Base-by-base conservation (phyloP, 1,140 invertebrate species). In the Asobara japonica region DNA sequence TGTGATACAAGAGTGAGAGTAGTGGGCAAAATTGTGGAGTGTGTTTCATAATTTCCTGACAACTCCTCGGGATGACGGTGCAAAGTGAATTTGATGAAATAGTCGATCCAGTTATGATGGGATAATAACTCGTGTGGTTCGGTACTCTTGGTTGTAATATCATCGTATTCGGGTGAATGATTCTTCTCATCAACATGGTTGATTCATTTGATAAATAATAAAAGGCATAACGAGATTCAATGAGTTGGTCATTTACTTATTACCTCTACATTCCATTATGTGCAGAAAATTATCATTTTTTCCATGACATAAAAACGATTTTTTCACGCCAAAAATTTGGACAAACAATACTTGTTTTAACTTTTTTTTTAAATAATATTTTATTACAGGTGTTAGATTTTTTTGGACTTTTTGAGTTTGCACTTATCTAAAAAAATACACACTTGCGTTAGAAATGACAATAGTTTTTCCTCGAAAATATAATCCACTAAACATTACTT, bases 1-100 rank as follows among this genome's bases (percentile, higher is more conserved):
- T 76, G 75, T 76, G 75, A 76, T 76, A 76, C 75, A 76, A 60
- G 61, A 74, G 60, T 66, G 31, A 51, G 69, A 66, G 22, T 45
- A 69, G 38, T 69, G 38, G 56, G 51, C 30, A 31, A 29, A 51
- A 73, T 33, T 30, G 33, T 29, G 41, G 20, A 45, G 51, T 2
- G 6, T 16, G 5, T 45, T 45, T 45, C 41, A 45, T 45, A 45
- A 45, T 45, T 18, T 18, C 13, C n/a, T 16, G 13, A 25, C 27
- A 36, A 66, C 13, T 51, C n/a, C 60, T 62, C 11, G 60, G 60
- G 33, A 60, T 4, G 27, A 72, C 36, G 30, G 25, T 48, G 22
- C 51, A 20, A n/a, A 56, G 51, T 56, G 51, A 56, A 56, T 56
- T 25, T 51, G 20, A 51, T 56, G 36, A 45, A 16, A 45, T 45